These are phyloP conservation scores for Ornithoptera priamus DNA, from an alignment of 2,888 invertebrate genomes.

Conservation along the genomic window DNA sequence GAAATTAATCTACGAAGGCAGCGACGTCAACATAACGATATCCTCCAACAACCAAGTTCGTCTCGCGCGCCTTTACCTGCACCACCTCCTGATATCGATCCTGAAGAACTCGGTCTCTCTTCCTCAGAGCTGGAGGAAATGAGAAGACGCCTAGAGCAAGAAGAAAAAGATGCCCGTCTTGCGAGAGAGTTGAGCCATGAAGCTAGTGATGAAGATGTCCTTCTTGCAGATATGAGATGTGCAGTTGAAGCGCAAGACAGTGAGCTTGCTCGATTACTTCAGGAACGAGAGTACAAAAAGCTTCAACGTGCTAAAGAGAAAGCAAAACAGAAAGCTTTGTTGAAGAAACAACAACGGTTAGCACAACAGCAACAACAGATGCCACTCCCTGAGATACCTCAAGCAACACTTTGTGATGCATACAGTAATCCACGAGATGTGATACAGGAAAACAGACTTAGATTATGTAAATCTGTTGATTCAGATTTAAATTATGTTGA, in stretches of 20 bases:
- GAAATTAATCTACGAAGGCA: constrained; percentile 71
- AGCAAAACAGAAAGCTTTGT: constrained; percentile 68
- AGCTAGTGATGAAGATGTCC: constrained; percentile 59
- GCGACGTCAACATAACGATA: constrained; percentile 52
- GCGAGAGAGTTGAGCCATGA: constrained; percentile 66
- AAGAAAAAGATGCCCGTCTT: constrained; percentile 66
- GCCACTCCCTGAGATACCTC: constrained; percentile 41
- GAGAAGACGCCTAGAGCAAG: constrained; percentile 64
- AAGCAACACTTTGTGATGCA: constrained; percentile 67
- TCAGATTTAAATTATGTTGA: constrained; percentile 75
- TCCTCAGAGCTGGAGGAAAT: constrained; percentile 66
- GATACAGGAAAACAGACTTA: constrained; percentile 61
- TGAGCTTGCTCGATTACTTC: constrained; percentile 67
- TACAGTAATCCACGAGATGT: constrained; percentile 73
- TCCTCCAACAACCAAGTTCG: constrained; percentile 62
- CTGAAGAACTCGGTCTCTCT: constrained; percentile 67
- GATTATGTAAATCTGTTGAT: constrained; percentile 72
- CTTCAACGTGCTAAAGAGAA: constrained; percentile 73
- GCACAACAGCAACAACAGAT: constrained; percentile 51
- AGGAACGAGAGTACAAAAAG: constrained; percentile 73
- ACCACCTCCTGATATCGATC: constrained; percentile 43
- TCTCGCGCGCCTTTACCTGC: constrained; percentile 48
- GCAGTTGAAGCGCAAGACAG: constrained; percentile 76
- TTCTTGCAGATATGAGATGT: constrained; percentile 70
- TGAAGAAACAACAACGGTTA: constrained; percentile 68